A percentile compares a stretch with the other conserved stretches of the same genome.
Evolutionary conservation across 2,888 invertebrate genomes (phyloP).

Genomic region (Melikaiella ostensackeni): DNA sequence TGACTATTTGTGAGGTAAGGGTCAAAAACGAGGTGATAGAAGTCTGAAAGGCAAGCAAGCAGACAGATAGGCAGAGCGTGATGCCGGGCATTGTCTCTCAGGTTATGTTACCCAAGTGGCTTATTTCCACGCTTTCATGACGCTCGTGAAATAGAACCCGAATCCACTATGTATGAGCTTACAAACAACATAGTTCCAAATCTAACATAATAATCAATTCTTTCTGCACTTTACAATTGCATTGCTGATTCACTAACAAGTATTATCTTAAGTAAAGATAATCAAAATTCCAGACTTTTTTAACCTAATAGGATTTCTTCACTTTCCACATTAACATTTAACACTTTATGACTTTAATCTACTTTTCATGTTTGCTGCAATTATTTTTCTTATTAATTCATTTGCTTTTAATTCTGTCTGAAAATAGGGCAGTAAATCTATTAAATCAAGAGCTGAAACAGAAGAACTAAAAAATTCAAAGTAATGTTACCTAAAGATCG

Average conservation of each 20-base stretch:
- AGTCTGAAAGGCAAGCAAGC: slow-evolving; percentile 54
- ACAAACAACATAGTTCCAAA: slow-evolving; percentile 16
- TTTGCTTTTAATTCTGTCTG: not conserved
- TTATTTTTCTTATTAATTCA: not conserved
- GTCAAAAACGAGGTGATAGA: slow-evolving; percentile 65
- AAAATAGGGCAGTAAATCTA: no score
- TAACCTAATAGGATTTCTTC: not conserved
- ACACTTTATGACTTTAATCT: not conserved
- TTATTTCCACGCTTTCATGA: slow-evolving; percentile 77
- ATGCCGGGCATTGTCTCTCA: slow-evolving; percentile 75
- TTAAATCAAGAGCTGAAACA: no score
- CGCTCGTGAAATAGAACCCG: slow-evolving; percentile 62
- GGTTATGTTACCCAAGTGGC: slow-evolving; percentile 73
- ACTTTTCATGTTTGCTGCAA: not conserved
- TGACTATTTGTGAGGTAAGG: slow-evolving; percentile 38
- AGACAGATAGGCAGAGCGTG: slow-evolving; percentile 71
- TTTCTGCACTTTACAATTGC: not conserved
- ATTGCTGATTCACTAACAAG: slow-evolving; percentile 5
- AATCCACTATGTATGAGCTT: slow-evolving; percentile 24
- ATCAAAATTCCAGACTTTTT: not conserved
- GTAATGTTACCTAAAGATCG: no score
- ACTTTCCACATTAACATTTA: not conserved
- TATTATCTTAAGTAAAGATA: not conserved
- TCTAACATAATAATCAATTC: slow-evolving; percentile 13
- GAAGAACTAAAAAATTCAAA: no score